A percentile compares a stretch with the other conserved stretches of the same genome.
phyloP scores from a whole-genome alignment of 1,140 invertebrate genomes.

The Pteromalus puparum region DNA sequence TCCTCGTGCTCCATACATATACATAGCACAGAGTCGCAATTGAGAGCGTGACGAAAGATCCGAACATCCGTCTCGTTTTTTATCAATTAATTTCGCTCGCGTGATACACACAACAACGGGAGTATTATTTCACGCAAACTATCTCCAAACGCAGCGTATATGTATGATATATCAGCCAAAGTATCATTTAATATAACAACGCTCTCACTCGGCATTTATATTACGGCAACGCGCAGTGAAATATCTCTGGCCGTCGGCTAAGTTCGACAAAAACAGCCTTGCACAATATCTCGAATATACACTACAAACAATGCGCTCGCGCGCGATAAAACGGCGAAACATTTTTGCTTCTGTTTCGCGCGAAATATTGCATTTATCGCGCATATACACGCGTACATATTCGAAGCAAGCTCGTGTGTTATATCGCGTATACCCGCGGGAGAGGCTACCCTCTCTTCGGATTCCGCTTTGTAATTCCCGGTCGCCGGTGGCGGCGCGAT shows the following conservation, averaged over 20 bases:
- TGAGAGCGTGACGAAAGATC: background rate
- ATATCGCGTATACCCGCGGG: too few relatives aligned
- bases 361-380: slow-evolving; percentile 32
- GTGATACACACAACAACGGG: background rate
- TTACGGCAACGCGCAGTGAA: slow-evolving; percentile 9
- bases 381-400: background rate
- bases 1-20: background rate
- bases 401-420: background rate
- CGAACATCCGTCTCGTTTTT: background rate
- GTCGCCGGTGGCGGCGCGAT: background rate
- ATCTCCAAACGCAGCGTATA: background rate
- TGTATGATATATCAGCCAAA: background rate
- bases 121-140: slow-evolving; percentile 21
- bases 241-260: slow-evolving; percentile 45
- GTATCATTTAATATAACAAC: slow-evolving; percentile 26
- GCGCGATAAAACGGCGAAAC: background rate
- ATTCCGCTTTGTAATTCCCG: slow-evolving; percentile 21
- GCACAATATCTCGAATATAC: background rate
- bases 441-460: background rate
- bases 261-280: slow-evolving; percentile 12
- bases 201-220: background rate
- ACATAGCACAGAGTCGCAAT: background rate
- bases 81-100: background rate
- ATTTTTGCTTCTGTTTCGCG: slow-evolving; percentile 36
- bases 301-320: background rate